phyloP scores from a whole-genome alignment of 2,113 vertebrate genomes.

The Hylia prasina region DNA sequence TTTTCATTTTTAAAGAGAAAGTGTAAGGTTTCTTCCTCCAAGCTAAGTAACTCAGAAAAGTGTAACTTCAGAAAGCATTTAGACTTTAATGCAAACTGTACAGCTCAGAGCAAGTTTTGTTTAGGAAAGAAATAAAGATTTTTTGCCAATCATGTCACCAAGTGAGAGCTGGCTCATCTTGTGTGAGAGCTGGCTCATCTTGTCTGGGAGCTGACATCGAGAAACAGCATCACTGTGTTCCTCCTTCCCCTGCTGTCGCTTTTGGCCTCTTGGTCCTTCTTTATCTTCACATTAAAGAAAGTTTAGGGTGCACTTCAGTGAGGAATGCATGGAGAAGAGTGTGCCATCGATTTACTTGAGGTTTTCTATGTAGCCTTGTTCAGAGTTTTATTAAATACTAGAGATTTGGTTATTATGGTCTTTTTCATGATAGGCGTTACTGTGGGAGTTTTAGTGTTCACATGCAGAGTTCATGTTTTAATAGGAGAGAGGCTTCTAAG shows the following conservation, averaged over 20 bases:
- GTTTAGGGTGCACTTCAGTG: neutral
- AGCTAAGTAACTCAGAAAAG: neutral
- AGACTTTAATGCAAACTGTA: neutral
- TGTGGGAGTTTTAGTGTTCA: neutral
- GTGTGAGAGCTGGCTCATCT: neutral
- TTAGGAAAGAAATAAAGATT: neutral
- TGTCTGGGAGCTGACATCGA: neutral
- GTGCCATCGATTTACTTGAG: rapidly evolving
- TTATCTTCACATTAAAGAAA: neutral
- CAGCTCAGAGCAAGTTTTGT: neutral
- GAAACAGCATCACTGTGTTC: neutral
- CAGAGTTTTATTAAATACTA: neutral
- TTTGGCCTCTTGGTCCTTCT: neutral
- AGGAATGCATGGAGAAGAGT: neutral
- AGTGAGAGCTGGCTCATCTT: neutral
- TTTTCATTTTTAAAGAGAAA: neutral
- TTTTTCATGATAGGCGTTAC: neutral
- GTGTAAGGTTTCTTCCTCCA: neutral
- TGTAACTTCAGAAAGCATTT: neutral
- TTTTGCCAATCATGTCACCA: neutral
- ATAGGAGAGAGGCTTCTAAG: neutral
- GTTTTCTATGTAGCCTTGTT: neutral
- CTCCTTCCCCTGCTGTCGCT: neutral
- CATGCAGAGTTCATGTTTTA: neutral
- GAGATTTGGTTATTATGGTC: neutral